Evolutionary conservation across 2,113 vertebrate genomes (phyloP).

Genomic region (Tupaia chinensis): DNA sequence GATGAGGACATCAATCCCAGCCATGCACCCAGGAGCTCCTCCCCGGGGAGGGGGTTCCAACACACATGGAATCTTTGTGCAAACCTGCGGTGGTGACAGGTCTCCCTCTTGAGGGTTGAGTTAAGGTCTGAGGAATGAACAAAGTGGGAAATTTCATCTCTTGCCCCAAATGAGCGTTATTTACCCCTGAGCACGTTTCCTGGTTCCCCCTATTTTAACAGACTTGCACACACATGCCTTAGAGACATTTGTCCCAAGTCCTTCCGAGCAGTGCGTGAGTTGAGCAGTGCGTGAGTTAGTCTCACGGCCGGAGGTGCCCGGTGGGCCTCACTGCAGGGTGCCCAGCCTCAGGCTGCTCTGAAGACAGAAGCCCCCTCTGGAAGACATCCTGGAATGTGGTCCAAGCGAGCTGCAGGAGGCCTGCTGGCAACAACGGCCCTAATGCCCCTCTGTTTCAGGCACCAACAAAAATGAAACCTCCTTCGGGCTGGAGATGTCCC

Average conservation of each 20-base stretch:
- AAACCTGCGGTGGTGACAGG: background rate
- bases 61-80: background rate
- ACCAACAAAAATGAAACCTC: conserved; percentile 95
- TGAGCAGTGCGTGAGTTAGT: background rate
- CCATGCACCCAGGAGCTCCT: rapidly evolving
- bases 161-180: background rate
- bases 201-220: background rate
- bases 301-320: rapidly evolving
- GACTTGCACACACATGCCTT: rapidly evolving
- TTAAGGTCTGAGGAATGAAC: background rate
- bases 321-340: background rate
- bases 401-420: background rate
- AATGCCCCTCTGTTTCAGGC: conserved; percentile 85
- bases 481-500: conserved; percentile 98
- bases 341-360: background rate
- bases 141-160: background rate
- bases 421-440: rapidly evolving
- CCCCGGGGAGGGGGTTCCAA: rapidly evolving
- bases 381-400: no score
- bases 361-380: background rate
- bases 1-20: background rate
- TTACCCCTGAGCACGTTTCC: background rate
- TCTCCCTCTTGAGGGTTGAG: background rate
- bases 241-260: background rate
- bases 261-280: no score